Percentiles rank a stretch among this genome's conserved stretches.
These are phyloP conservation scores for Tetramorium parvispinum DNA, from an alignment of 1,140 invertebrate genomes.

Conservation along the genomic window DNA sequence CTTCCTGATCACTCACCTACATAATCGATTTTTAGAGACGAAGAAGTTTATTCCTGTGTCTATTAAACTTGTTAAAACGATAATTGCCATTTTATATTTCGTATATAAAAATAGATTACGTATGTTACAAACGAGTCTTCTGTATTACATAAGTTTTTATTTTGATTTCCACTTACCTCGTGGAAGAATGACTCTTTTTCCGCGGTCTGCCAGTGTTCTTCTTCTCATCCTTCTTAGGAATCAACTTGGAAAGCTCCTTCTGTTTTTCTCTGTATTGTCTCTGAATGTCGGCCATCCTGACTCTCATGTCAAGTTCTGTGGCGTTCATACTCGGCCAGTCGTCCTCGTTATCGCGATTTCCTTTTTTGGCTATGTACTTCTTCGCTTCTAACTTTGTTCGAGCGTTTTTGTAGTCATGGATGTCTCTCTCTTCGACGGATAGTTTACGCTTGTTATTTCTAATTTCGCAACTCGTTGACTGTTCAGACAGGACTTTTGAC, in stretches of 20 bases:
- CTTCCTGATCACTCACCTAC: no score
- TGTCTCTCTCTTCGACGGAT: slow-evolving; percentile 26
- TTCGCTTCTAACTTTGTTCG: slow-evolving; percentile 84
- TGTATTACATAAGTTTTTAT: background rate
- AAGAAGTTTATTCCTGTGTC: background rate
- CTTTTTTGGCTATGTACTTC: slow-evolving; percentile 82
- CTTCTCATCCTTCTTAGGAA: slow-evolving; percentile 85
- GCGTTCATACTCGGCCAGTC: slow-evolving; percentile 89
- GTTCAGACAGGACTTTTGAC: slow-evolving; percentile 46
- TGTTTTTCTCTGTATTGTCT: slow-evolving; percentile 93
- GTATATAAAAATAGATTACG: background rate
- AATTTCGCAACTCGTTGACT: background rate
- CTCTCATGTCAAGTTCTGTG: slow-evolving; percentile 92
- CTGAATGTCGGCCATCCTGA: slow-evolving; percentile 92
- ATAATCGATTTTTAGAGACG: background rate
- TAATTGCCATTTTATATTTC: background rate
- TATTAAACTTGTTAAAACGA: background rate
- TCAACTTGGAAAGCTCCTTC: slow-evolving; percentile 91
- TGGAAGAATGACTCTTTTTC: slow-evolving; percentile 82
- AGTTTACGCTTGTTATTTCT: background rate
- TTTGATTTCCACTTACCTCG: slow-evolving; percentile 71
- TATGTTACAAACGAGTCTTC: background rate
- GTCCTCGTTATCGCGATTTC: slow-evolving; percentile 77
- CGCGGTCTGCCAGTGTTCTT: slow-evolving; percentile 75
- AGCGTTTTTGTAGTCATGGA: slow-evolving; percentile 83